Conservation (phyloP, 2,797 vertebrate species). For the Crax fasciolata region DNA sequence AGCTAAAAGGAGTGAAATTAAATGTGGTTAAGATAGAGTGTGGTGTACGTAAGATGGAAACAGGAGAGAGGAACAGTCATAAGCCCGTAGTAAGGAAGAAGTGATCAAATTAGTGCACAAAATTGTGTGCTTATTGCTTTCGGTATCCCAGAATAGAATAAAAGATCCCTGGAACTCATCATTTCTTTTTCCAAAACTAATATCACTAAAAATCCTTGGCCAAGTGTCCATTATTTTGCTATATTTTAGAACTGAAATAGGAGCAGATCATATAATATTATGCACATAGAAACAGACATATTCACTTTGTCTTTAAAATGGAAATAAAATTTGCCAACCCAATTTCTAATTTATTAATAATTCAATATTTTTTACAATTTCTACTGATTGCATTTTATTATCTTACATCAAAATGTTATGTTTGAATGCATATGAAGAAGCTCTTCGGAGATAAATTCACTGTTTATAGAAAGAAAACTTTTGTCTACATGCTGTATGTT, state of each 20-base stretch:
- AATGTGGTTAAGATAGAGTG: not conserved
- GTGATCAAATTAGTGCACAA: not conserved
- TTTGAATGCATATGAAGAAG: not conserved
- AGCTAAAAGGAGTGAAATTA: not conserved
- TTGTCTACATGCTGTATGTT: not conserved
- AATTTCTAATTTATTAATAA: not conserved
- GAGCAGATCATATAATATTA: not conserved
- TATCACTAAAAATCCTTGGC: not conserved
- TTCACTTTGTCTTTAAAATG: not conserved
- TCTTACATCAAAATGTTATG: not conserved
- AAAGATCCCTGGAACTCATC: not conserved
- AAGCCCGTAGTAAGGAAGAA: not conserved
- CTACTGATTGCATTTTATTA: not conserved
- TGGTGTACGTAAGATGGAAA: not conserved
- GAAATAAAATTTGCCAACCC: not conserved
- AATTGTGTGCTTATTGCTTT: not conserved
- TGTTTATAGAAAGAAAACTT: not conserved
- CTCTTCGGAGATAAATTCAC: not conserved
- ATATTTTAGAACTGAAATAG: not conserved
- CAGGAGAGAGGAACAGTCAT: not conserved
- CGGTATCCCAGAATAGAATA: not conserved
- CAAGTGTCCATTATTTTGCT: not conserved
- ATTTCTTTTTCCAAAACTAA: not conserved
- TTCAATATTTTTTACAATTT: not conserved
- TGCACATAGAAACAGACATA: not conserved